Evolutionary conservation across 2,113 vertebrate genomes (phyloP), one percentile per base, ranked within the genome.

Genomic region (Chaetops frenatus): DNA sequence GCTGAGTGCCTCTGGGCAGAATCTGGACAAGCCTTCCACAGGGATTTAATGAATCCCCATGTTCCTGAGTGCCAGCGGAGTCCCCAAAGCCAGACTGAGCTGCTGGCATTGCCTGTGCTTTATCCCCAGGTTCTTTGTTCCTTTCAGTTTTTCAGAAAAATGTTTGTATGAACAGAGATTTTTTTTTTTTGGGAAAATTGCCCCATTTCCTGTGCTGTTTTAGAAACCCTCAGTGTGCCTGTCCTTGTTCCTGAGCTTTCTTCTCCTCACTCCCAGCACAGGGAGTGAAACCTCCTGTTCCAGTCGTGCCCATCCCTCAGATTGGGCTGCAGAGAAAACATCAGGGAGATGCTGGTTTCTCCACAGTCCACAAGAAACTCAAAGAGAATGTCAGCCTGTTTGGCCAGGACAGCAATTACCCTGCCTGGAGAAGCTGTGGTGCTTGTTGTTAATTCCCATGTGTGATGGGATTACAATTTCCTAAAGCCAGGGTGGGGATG

Each of bases 61-160:
- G 67, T 45, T 33, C 58, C 48, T 1, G 0, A 6, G 36, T 31
- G 11, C 57, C 48, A 12, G 1, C 0, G 0, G 23, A 38, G 28
- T 35, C 18, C 48, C 67, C 2, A 10, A 33, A 57, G n/a, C 24
- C 61, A 56, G 47, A 8, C n/a, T 12, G 71, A 83, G 58, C 91
- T 76, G 62, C 66, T 77, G 51, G 58, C 3, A 0, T 9, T 29
- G 47, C n/a, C 71, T 28, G 12, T 57, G 44, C 11, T 56, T 79
- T 38, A 36, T 71, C 42, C 42, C 17, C n/a, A 35, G 18, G 10
- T n/a, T 79, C 82, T 81, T 47, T 38, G 4, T 14, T 48, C 65
- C 50, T 95, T 54, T 44, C 23, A 11, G 6, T 44, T 92, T 81
- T 77, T 48, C 10, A 11, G 57, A 28, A 53, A 47, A 42, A 57